Base-by-base conservation (phyloP, 2,888 invertebrate genomes). In the Drosophila merina region DNA sequence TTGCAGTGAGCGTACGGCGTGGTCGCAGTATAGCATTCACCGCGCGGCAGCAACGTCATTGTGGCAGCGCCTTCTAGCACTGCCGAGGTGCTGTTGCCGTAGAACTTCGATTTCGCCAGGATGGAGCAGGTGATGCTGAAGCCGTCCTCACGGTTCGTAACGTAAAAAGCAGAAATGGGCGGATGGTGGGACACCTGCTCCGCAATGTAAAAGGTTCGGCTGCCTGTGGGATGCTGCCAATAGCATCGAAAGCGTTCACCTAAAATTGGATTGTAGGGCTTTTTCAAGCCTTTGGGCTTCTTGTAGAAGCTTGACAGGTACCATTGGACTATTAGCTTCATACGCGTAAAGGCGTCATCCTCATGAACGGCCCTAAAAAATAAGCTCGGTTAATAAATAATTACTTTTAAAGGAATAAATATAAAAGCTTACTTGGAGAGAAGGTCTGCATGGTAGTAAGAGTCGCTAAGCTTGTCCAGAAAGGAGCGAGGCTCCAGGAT, bases 111-210 rank as follows among this genome's bases (percentile, higher is more conserved):
- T 89, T 97, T 95, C 25, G 98, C 97, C 76, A 98, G 93, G 83
- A 98, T 95, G 82, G 97, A 97, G 62, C 97, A 97, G 84, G 96
- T 95, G 84, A 98, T 96, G 74, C 96, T 96, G 91, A 96, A 98
- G 0, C 98, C 98, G 88, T 97, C 98, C 92, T 97, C 96, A 48
- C 98, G 94, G 90, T 98, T 98, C 6, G 97, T 97, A 28, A 98
- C 96, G 91, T 97, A 97, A 92, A 98, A 97, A 0, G 97, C 97
- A 2, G 98, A 97, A 0, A 98, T 94, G 0, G 98, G 98, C 4
- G 98, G 98, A 92, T 98, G 98, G 91, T 98, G 98, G 0, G 98
- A 98, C 0, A 97, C 98, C 94, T 98, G 98, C 91, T 98, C 98
- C 9, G 98, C 96, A 26, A 98, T 93, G 89, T 98, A 98, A 89